Base-by-base conservation (phyloP, 2,113 vertebrate species). In the Mobula birostris region DNA sequence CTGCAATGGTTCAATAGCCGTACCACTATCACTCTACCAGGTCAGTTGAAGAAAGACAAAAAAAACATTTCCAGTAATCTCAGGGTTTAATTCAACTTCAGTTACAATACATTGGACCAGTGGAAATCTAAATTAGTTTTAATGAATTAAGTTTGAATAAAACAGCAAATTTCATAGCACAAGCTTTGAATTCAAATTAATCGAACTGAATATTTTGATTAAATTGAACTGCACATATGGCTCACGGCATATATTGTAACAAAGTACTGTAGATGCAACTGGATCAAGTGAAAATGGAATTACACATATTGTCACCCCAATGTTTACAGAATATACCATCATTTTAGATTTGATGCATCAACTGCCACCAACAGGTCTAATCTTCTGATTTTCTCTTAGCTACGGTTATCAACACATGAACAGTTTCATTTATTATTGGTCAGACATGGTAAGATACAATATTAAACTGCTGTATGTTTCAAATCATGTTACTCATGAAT, bases 321-420 rank as follows among this genome's bases (percentile, higher is more conserved):
- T 40, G 14, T 91, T 91, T 19, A 15, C 88, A 91, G 15, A 91
- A 36, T n/a, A 85, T 83, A 12, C n/a, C 87, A 68, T 91, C 87
- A 36, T 91, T 70, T 91, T 27, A 36, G n/a, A 40, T 91, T 36
- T 91, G 88, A 70, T 70, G 66, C 21, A 27, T 24, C 4, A 7
- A 12, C 15, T 70, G 7, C 32, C 32, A 21, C 15, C 15, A 70
- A n/a, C 58, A 66, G 68, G 68, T 66, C 17, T 90, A 61, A 91
- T 91, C n/a, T 48, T 40, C 72, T 92, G 90, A 29, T 70, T 32
- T 40, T 56, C 74, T 76, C 24, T 48, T 56, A 93, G 74, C 21
- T 48, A 76, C n/a, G 68, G n/a, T 70, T 17, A 70, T 68, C 61
- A 91, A 17, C 63, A 40, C 15, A 91, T n/a, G 21, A 36, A 32